phyloP scores from a whole-genome alignment of 2,113 vertebrate genomes.

The Dascyllus trimaculatus region DNA sequence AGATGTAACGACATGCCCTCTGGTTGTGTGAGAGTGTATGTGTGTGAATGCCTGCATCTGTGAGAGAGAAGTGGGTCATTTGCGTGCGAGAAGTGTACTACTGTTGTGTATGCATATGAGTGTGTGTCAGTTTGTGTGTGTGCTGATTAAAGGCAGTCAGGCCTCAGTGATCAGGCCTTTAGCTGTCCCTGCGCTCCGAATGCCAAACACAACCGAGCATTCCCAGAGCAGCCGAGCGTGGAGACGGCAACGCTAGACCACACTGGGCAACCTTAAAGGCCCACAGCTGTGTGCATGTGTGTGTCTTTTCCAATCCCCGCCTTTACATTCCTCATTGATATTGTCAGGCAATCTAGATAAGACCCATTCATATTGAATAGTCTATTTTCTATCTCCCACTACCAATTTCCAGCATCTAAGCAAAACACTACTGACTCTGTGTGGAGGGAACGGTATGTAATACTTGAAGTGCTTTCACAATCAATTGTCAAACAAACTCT shows the following conservation, averaged over 20 bases:
- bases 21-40: constrained; percentile 1
- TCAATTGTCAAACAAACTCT: neutral
- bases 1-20: constrained; percentile 49
- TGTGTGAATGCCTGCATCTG: constrained; percentile 23
- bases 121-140: constrained; percentile 56
- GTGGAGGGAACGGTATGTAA: neutral
- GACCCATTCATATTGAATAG: neutral
- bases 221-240: constrained; percentile 77
- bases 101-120: constrained; percentile 60
- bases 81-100: constrained; percentile 26
- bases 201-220: constrained; percentile 83
- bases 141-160: constrained; percentile 84
- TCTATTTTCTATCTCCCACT: neutral
- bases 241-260: constrained; percentile 54
- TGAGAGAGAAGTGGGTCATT: constrained; percentile 27
- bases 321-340: constrained; percentile 25
- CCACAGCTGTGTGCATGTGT: constrained; percentile 58
- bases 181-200: constrained; percentile 75
- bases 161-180: constrained; percentile 82
- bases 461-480: neutral
- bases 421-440: neutral
- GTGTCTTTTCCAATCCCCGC: constrained; percentile 34
- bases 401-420: constrained; percentile 13
- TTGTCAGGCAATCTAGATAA: constrained; percentile 11
- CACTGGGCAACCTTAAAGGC: constrained; percentile 63